Conservation (phyloP, 2,888 invertebrate genomes). For the Toxonevra muliebris region DNA sequence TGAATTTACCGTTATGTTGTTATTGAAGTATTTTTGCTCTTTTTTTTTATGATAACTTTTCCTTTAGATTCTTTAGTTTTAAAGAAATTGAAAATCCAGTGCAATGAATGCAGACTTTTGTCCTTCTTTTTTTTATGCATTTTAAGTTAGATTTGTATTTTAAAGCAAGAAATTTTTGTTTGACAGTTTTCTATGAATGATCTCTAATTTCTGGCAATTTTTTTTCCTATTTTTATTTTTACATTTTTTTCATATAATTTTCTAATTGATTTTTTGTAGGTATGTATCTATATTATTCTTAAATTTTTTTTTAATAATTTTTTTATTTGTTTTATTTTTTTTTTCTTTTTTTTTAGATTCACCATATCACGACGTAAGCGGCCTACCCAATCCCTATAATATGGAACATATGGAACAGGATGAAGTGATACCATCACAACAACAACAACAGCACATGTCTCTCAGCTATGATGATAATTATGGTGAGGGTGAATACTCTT, state of each 20-base stretch:
- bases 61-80: too few species aligned
- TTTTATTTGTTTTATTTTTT: constrained; percentile 28
- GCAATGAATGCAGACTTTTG: too few species aligned
- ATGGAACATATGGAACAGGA: constrained; percentile 85
- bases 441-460: constrained; percentile 86
- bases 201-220: too few species aligned
- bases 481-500: constrained; percentile 88
- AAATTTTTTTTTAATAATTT: neutral
- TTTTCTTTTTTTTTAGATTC: constrained; percentile 71
- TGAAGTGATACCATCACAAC: constrained; percentile 70
- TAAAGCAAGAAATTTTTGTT: too few species aligned
- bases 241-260: constrained; percentile 44
- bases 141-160: too few species aligned
- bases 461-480: constrained; percentile 92
- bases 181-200: too few species aligned
- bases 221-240: constrained; percentile 34
- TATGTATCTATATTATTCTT: constrained; percentile 24
- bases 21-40: too few species aligned
- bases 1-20: too few species aligned
- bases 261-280: constrained; percentile 34
- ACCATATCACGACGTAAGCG: constrained; percentile 93
- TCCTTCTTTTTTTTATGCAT: too few species aligned
- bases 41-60: too few species aligned
- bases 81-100: too few species aligned
- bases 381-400: constrained; percentile 88